Evolutionary conservation across 2,888 invertebrate species (phyloP), one percentile per base, ranked within the genome.

Genomic region (Chloroclystis v-ata): DNA sequence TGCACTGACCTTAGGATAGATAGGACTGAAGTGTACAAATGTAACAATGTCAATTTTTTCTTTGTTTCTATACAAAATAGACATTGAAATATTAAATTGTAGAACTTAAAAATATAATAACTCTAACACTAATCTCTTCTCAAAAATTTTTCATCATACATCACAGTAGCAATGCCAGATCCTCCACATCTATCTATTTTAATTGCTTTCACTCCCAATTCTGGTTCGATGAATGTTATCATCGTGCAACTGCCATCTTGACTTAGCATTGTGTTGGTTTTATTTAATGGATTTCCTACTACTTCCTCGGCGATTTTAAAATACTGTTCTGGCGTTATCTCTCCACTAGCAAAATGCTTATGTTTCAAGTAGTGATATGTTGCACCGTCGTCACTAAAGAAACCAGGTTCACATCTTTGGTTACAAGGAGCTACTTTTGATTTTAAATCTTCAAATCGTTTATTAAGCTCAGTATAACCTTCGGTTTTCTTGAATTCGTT

Each of bases 161-260:
- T 24, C 10, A 35, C 35, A 10, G 35, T 35, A 8, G 35, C 35
- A 20, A 35, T 35, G 3, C 35, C 35, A 7, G 20, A 20, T 10
- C 10, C 4, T 10, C 20, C 35, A 35, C 35, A 11, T 10, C 35
- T 16, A n/a, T 35, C 35, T 35, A 35, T 35, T 24, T 35, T 35
- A 24, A 44, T 13, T 8, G 25, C 43, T 11, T 13, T 28, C 4
- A 37, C 30, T n/a, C 30, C 37, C 9, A n/a, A 29, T 10, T 30
- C 9, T 0, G 43, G 43, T 4, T 37, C 43, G 6, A 37, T 37
- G 13, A 29, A 44, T 9, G 37, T 44, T 7, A 44, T 37, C 43
- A 44, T 44, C n/a, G 30, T 30, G 37, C 43, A 44, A 29, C 37
- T 44, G 20, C 43, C 43, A 4, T 44, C 43, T 29, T 44, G 43